Conservation (phyloP, 2,888 invertebrate species). For the Ceraclea dissimilis region DNA sequence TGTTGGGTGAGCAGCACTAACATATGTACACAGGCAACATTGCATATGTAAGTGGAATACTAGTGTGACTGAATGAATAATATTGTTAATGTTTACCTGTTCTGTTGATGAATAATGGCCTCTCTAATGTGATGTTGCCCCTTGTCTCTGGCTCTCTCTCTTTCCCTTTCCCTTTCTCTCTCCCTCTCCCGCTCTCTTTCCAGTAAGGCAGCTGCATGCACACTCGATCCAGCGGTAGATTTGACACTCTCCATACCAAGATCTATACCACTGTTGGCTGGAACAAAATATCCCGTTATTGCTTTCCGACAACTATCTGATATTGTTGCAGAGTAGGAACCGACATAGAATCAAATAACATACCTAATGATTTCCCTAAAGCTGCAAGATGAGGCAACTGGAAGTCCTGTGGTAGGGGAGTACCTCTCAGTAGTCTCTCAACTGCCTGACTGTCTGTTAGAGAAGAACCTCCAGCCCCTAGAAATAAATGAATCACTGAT, state of each 20-base stretch:
- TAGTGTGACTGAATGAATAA: too few species aligned
- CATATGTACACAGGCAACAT: too few species aligned
- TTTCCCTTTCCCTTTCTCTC: slow-evolving; percentile 13
- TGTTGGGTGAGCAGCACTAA: too few species aligned
- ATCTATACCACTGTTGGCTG: slow-evolving; percentile 24
- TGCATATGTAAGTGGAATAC: too few species aligned
- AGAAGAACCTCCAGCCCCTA: slow-evolving; percentile 40
- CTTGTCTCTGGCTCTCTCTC: slow-evolving; percentile 42
- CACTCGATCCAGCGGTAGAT: background rate
- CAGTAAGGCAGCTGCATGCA: slow-evolving; percentile 35
- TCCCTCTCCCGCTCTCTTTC: slow-evolving; percentile 32
- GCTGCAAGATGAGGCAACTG: slow-evolving; percentile 48
- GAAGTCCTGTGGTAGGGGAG: slow-evolving; percentile 44
- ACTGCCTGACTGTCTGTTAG: slow-evolving; percentile 46
- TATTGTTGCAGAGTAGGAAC: background rate
- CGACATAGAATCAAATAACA: background rate
- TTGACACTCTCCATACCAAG: slow-evolving; percentile 17
- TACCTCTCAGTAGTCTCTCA: slow-evolving; percentile 42
- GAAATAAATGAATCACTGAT: background rate
- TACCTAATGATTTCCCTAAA: slow-evolving; percentile 36
- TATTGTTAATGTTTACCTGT: too few species aligned
- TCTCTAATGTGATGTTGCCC: slow-evolving; percentile 51
- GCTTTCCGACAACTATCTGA: background rate
- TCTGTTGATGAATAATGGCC: slow-evolving; percentile 59
- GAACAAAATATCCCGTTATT: background rate